phyloP scores from a whole-genome alignment of 2,888 invertebrate genomes.

The Mongoloraphidia duomilia region DNA sequence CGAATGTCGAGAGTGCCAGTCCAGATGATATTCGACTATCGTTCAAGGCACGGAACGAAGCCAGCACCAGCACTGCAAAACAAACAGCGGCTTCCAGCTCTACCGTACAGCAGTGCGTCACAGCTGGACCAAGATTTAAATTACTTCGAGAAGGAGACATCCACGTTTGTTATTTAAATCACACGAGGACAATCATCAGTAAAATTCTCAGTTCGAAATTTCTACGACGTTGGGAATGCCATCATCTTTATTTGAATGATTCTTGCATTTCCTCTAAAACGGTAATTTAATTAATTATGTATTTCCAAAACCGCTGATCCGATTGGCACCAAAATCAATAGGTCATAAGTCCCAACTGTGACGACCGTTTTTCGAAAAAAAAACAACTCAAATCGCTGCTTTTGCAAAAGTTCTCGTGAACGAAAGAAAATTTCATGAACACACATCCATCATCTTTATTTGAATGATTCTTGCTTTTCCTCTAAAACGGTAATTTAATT shows the following conservation, averaged over 20 bases:
- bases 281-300: slow-evolving; percentile 34
- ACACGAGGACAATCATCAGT: slow-evolving; percentile 61
- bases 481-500: slow-evolving; percentile 53
- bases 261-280: slow-evolving; percentile 56
- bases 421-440: too few relatives aligned
- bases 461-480: slow-evolving; percentile 50
- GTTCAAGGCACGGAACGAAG: too few relatives aligned
- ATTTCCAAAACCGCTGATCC: neutral
- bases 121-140: slow-evolving; percentile 46
- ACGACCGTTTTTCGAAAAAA: too few relatives aligned
- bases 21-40: too few relatives aligned
- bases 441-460: slow-evolving; percentile 52
- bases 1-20: too few relatives aligned
- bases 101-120: too few relatives aligned
- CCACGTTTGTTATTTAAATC: slow-evolving; percentile 61
- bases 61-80: too few relatives aligned
- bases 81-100: too few relatives aligned
- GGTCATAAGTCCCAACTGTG: too few relatives aligned
- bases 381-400: too few relatives aligned
- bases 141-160: slow-evolving; percentile 57
- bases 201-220: slow-evolving; percentile 67
- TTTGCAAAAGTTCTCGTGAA: too few relatives aligned
- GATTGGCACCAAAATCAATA: neutral
- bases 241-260: slow-evolving; percentile 51
- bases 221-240: slow-evolving; percentile 63